Evolutionary conservation across 1,140 invertebrate genomes (phyloP).

Genomic region (Pristionchus pacificus): DNA sequence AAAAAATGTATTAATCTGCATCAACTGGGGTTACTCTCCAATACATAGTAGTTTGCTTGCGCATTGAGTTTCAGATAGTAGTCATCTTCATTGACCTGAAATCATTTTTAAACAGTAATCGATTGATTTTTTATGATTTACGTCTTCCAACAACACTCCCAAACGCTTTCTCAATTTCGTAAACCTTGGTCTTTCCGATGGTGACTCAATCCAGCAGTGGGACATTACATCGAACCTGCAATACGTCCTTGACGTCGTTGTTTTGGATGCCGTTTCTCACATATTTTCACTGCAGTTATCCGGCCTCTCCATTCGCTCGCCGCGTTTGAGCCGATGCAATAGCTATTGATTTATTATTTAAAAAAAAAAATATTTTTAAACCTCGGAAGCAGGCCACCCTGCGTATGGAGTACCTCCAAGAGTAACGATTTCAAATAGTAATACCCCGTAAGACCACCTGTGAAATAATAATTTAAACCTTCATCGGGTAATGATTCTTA

Average conservation of each 20-base stretch:
- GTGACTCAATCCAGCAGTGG: slow-evolving; percentile 46
- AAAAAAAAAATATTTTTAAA: background rate
- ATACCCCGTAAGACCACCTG: slow-evolving; percentile 62
- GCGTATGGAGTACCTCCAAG: slow-evolving; percentile 60
- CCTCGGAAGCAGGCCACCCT: slow-evolving; percentile 1
- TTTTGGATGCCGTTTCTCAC: too few relatives aligned
- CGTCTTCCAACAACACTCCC: slow-evolving; percentile 48
- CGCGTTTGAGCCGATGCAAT: slow-evolving; percentile 55
- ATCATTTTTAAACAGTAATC: background rate
- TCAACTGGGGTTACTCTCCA: too few relatives aligned
- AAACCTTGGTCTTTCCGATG: slow-evolving; percentile 42
- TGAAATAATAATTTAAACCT: too few relatives aligned
- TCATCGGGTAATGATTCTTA: too few relatives aligned
- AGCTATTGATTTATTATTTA: slow-evolving; percentile 44
- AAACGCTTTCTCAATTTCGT: slow-evolving; percentile 45
- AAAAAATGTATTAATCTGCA: too few relatives aligned
- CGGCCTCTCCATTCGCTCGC: slow-evolving; percentile 60
- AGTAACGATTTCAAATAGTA: slow-evolving; percentile 62
- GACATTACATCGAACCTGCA: slow-evolving; percentile 53
- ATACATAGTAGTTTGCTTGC: too few relatives aligned
- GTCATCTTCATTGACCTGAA: too few relatives aligned
- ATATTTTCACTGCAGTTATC: slow-evolving; percentile 60
- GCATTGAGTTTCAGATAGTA: too few relatives aligned
- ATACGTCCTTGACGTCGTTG: background rate
- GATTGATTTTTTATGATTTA: slow-evolving; percentile 45